Evolutionary conservation across 2,888 invertebrate genomes (phyloP).

Genomic region (Eristalis intricaria): DNA sequence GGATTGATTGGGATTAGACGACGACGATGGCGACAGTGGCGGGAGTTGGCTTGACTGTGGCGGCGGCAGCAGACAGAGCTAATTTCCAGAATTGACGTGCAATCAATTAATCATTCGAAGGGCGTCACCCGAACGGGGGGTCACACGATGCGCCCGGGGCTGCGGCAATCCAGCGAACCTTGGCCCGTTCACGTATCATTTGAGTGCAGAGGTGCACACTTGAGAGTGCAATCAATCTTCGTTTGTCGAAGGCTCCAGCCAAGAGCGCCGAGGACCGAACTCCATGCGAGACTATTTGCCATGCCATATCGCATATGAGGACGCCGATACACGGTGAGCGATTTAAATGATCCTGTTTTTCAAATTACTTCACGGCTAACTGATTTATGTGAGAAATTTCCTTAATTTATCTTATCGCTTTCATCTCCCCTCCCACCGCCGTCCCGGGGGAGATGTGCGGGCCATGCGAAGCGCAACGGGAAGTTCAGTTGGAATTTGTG

Average conservation of each 20-base stretch:
- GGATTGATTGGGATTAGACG: neutral
- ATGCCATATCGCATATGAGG: neutral
- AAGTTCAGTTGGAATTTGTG: neutral
- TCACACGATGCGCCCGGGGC: conserved; percentile 4
- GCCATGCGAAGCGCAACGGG: neutral
- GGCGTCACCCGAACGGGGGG: conserved; percentile 53
- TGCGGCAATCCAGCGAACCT: neutral
- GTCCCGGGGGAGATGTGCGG: neutral
- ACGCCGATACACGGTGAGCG: neutral
- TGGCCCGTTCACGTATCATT: neutral
- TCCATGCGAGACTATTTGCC: neutral
- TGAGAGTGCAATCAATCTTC: neutral
- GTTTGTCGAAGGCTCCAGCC: neutral
- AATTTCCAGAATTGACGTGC: conserved; percentile 56
- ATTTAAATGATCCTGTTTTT: conserved; percentile 30
- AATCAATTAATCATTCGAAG: conserved; percentile 62
- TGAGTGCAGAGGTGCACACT: neutral
- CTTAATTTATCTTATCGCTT: conserved; percentile 15
- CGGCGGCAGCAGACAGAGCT: neutral
- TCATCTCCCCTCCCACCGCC: too few species aligned
- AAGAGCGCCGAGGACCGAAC: neutral
- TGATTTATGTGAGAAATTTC: conserved; percentile 53
- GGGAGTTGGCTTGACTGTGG: neutral
- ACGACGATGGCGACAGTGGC: neutral
- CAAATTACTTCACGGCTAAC: conserved; percentile 38